Evolutionary conservation across 2,113 vertebrate genomes (phyloP), one percentile per base, ranked within the genome.

Genomic region (Drymodes brunneopygia): DNA sequence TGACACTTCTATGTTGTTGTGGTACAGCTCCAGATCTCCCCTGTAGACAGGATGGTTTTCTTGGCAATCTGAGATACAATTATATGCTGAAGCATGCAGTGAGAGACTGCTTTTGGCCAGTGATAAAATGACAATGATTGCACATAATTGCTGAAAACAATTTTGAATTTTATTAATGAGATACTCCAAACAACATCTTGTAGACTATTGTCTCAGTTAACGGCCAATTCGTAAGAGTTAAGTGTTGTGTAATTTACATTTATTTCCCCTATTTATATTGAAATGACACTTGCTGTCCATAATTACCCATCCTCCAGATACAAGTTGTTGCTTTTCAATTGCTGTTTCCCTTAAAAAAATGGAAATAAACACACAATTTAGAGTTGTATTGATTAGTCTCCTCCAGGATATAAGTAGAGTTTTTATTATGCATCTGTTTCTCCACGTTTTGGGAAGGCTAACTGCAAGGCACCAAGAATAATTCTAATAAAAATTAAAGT

Each of bases 101-200:
- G 90, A 91, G 90, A 95, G 85, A 92, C 80, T 93, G 6, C 90
- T 73, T 95, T 97, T 97, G 97, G 95, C 96, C 92, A 90, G 93
- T 91, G 94, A 96, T 97, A 95, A 98, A 97, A 97, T 96, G 80
- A 96, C 91, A 91, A 86, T 95, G 95, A 98, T 97, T 97, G 80
- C 81, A 92, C 83, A 65, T 97, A 97, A 98, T 97, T 98, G 95
- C 94, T 94, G 95, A 97, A 97, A 97, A 97, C 97, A 97, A 73
- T 96, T 97, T 96, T 96, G 96, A 93, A 91, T 97, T 97, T 98
- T 98, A 98, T 98, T 98, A 98, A 97, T 94, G 94, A 98, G 98
- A 94, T 96, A 79, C 95, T 97, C 86, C 79, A 96, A 97, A 97
- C 81, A 96, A 78, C 94, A 86, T 95, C 84, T 97, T 97, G 88